Percentiles rank a stretch among this genome's conserved stretches.
phyloP scores from a whole-genome alignment of 2,888 invertebrate species.

The Omphaloscelis lunosa region DNA sequence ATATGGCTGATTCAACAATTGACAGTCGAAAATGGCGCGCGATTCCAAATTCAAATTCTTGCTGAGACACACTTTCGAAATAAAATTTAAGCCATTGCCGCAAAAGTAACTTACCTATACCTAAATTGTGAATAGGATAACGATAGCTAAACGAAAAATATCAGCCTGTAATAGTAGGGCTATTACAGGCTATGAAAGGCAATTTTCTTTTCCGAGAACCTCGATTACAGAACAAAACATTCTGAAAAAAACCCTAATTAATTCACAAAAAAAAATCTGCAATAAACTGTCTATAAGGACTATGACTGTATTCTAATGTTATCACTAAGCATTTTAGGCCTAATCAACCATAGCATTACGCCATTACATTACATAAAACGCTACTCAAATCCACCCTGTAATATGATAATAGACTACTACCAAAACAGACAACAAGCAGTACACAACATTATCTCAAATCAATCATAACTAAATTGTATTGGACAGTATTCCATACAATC shows the following conservation, averaged over 20 bases:
- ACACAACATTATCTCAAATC: slow-evolving; percentile 20
- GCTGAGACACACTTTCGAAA: too few relatives aligned
- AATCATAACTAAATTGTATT: slow-evolving; percentile 39
- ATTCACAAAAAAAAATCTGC: too few relatives aligned
- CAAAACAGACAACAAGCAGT: slow-evolving; percentile 3
- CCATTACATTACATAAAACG: not conserved
- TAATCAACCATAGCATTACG: not conserved
- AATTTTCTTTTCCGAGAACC: not conserved
- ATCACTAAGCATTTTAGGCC: not conserved
- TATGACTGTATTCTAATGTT: not conserved
- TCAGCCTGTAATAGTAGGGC: not conserved
- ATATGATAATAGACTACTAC: not conserved
- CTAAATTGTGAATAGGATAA: too few relatives aligned
- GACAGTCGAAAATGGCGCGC: too few relatives aligned
- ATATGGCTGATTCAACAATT: too few relatives aligned
- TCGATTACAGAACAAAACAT: not conserved
- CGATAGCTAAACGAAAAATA: not conserved
- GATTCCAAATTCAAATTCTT: too few relatives aligned
- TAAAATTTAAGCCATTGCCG: too few relatives aligned
- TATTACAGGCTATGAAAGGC: not conserved
- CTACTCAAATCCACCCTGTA: not conserved
- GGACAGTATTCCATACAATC: slow-evolving; percentile 36
- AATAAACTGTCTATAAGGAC: not conserved
- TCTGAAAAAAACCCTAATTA: not conserved
- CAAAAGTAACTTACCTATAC: too few relatives aligned